Evolutionary conservation across 2,888 invertebrate species (phyloP).

Genomic region (Mesochorus sp.): DNA sequence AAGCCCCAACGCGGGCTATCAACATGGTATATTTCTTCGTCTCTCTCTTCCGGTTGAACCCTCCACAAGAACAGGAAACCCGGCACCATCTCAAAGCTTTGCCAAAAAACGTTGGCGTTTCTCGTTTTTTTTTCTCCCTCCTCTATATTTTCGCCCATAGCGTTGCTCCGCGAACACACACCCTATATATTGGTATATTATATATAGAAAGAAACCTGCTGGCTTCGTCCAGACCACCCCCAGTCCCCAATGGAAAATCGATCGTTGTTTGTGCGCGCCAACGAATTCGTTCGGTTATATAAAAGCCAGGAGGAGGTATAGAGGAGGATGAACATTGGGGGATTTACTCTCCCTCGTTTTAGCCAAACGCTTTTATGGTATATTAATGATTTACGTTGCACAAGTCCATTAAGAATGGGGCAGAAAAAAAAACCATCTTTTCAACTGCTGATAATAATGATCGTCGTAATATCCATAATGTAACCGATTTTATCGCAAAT

Average conservation of each 20-base stretch:
- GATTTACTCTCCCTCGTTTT: conserved; percentile 43
- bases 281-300: conserved; percentile 45
- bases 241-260: conserved; percentile 56
- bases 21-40: conserved; percentile 48
- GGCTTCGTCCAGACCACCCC: conserved; percentile 36
- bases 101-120: conserved; percentile 45
- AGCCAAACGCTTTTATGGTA: conserved; percentile 8
- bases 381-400: conserved; percentile 25
- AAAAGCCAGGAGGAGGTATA: background rate
- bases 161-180: conserved; percentile 15
- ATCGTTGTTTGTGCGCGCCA: conserved; percentile 55
- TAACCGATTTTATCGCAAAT: no score
- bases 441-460: background rate
- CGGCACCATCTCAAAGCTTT: conserved; percentile 34
- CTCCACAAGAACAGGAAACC: conserved; percentile 35
- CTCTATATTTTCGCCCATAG: no score
- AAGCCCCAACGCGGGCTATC: conserved; percentile 44
- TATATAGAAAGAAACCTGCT: conserved; percentile 10
- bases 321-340: conserved; percentile 11
- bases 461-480: background rate
- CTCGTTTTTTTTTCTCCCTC: background rate
- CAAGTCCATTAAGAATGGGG: background rate
- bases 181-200: conserved; percentile 1
- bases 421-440: background rate
- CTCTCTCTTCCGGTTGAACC: conserved; percentile 41